Percentiles rank a stretch among this genome's conserved stretches.
These are phyloP conservation scores for Capitulum mitella DNA, from an alignment of 2,888 invertebrate genomes.

Conservation along the genomic window DNA sequence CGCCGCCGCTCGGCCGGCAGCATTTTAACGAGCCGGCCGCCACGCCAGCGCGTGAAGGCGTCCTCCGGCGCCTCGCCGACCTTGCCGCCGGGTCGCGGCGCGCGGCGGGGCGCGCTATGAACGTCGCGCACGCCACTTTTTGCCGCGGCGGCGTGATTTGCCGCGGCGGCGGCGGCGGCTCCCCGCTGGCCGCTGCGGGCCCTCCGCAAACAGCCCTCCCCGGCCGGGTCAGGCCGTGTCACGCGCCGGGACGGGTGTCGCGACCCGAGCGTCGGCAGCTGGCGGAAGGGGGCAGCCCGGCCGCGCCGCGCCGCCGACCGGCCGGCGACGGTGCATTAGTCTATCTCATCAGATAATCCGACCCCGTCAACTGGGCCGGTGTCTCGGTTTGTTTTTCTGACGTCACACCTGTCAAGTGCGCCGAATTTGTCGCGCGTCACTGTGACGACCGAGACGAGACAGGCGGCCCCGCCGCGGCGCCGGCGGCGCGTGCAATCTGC, in stretches of 20 bases:
- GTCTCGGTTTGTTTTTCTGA: not conserved
- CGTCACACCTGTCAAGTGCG: conserved; percentile 5
- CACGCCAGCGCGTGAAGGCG: not conserved
- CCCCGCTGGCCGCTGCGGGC: not conserved
- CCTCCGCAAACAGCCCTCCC: not conserved
- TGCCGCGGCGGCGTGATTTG: not conserved
- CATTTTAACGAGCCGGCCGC: not conserved
- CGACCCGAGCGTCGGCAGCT: too few species aligned
- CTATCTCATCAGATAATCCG: conserved; percentile 13
- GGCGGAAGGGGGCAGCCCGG: not conserved
- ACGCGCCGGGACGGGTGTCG: not conserved
- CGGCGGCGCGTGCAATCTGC: not conserved
- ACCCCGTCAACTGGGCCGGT: not conserved
- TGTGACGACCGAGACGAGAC: not conserved
- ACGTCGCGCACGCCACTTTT: not conserved
- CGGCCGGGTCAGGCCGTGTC: not conserved
- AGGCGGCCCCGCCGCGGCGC: not conserved
- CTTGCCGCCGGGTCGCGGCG: not conserved
- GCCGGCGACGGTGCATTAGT: conserved; percentile 9
- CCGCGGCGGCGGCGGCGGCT: not conserved
- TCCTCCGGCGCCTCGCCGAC: not conserved
- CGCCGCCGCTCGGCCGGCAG: not conserved
- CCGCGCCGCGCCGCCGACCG: not conserved
- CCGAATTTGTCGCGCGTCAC: conserved; percentile 16
- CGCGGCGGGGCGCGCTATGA: conserved; percentile 11